Base-by-base conservation (phyloP, 1,140 invertebrate species). In the Drosophila asahinai region DNA sequence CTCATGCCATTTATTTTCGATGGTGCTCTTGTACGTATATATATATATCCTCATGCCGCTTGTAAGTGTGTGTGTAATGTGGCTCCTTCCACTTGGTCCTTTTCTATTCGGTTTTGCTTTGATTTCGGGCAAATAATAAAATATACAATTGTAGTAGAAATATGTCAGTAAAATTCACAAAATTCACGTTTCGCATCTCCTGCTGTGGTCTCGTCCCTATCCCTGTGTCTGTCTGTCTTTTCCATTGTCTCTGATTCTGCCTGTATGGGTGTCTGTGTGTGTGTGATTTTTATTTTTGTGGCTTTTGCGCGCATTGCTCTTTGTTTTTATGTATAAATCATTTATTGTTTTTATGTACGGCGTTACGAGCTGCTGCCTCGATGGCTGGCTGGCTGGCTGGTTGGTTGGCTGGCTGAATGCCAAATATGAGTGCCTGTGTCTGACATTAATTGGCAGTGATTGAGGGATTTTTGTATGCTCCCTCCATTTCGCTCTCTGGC, bases 401-500 rank as follows among this genome's bases (percentile, higher is more conserved):
- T 15, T 76, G 48, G 30, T 15, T 83, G 81, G 64, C 60, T 81
- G 73, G 81, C 68, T 82, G 81, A 55, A 66, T 81, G 86, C 81
- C 81, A 84, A 80, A 90, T 89, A 90, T 90, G 86, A 91, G 81
- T 90, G 81, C 81, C 86, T 90, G 86, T 86, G 86, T 82, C 86
- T 90, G 86, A 90, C 86, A 90, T 90, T 90, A 90, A 90, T 90
- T 90, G 86, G 86, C 86, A 90, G 86, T 90, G 86, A 90, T 90
- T 90, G 86, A 90, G 86, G 86, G 86, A 90, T 91, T 90, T 87
- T 91, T 90, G 75, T 86, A 52, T 75, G 76, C 80, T 72, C 49
- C 59, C 30, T 55, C 43, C 52, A 38, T 65, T 38, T 11, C 30
- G 64, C 40, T 57, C 33, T 42, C 45, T 19, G 33, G 11, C 22